A percentile compares a stretch with the other conserved stretches of the same genome.
phyloP scores from a whole-genome alignment of 2,113 vertebrate species.

The Sylvia atricapilla region DNA sequence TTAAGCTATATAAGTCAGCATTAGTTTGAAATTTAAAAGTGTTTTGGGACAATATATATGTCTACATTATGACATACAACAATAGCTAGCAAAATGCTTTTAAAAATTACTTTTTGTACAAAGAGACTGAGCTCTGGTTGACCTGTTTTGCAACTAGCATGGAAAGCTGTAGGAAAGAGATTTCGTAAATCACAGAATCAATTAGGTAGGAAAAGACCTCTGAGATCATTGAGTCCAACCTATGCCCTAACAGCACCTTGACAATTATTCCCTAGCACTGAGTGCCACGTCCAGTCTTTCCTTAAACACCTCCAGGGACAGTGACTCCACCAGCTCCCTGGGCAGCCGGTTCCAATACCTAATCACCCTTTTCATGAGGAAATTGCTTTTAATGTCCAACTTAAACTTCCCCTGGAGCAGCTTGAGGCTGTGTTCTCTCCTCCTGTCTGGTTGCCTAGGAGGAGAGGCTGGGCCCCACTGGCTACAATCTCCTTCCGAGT shows the following conservation, averaged over 20 bases:
- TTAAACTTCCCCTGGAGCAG: not conserved
- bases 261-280: no score
- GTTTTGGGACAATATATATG: not conserved
- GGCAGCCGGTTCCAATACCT: not conserved
- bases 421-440: not conserved
- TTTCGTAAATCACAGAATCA: not conserved
- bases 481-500: not conserved
- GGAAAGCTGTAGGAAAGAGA: not conserved
- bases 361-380: not conserved
- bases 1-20: not conserved
- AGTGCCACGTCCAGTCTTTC: fast-evolving
- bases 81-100: not conserved
- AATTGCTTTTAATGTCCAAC: not conserved
- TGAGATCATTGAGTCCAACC: not conserved
- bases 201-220: not conserved
- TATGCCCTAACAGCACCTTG: not conserved
- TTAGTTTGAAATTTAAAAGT: not conserved
- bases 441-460: not conserved
- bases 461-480: not conserved
- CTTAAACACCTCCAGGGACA: not conserved
- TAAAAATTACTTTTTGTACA: not conserved
- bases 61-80: not conserved
- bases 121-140: not conserved
- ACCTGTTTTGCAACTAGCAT: not conserved
- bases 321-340: not conserved